Evolutionary conservation across 2,113 vertebrate species (phyloP).

Genomic region (Leiothrix lutea): DNA sequence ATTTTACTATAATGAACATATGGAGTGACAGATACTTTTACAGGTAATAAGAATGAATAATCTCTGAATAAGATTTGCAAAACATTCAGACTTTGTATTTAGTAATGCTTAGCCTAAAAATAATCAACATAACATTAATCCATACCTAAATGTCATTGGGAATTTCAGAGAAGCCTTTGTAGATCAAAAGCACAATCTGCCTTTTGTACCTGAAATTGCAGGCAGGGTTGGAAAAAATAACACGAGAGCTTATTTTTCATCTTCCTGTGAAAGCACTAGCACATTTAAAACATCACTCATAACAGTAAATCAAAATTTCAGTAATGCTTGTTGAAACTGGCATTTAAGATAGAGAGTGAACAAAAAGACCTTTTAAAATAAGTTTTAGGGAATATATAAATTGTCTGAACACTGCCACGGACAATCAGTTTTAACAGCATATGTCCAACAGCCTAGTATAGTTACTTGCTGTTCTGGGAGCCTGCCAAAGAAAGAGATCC

Average conservation of each 20-base stretch:
- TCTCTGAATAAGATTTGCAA: constrained; percentile 36
- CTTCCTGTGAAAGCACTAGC: neutral
- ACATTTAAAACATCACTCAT: constrained; percentile 13
- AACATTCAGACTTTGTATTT: neutral
- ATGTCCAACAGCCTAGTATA: neutral
- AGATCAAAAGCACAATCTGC: neutral
- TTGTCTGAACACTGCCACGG: neutral
- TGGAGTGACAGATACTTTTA: neutral
- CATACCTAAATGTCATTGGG: constrained; percentile 16
- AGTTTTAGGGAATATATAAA: constrained; percentile 19
- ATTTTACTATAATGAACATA: constrained; percentile 22
- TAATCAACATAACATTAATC: constrained; percentile 43
- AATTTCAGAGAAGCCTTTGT: constrained; percentile 28
- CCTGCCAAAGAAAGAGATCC: neutral
- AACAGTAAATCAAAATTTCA: constrained; percentile 43
- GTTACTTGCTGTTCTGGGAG: neutral
- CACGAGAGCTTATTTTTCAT: constrained; percentile 9
- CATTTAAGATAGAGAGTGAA: constrained; percentile 4
- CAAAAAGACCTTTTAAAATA: constrained; percentile 29
- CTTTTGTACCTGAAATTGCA: neutral
- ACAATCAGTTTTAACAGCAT: constrained; percentile 23
- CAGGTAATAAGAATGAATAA: constrained; percentile 48
- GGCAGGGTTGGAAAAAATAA: neutral
- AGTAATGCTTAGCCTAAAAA: constrained; percentile 42
- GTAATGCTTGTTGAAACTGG: neutral